Percentiles rank a stretch among this genome's conserved stretches.
Conservation (phyloP, 2,113 vertebrate genomes). For the Neodon shergylaensis region DNA sequence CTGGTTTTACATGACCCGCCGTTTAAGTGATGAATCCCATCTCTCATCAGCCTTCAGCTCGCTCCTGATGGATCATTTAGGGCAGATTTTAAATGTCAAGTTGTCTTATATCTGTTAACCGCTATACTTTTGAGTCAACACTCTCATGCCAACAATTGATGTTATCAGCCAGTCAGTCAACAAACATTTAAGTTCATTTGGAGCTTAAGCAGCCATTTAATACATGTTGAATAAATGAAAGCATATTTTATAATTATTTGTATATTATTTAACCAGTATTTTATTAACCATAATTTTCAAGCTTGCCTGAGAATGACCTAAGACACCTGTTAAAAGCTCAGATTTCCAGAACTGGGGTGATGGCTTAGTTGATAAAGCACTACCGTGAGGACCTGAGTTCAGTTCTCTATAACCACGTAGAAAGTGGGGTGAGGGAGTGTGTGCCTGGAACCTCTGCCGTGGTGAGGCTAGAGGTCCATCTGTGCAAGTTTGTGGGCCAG, state of each 20-base stretch:
- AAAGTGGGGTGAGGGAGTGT: neutral
- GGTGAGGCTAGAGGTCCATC: neutral
- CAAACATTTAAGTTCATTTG: constrained; percentile 8
- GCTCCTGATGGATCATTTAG: neutral
- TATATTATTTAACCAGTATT: constrained; percentile 15
- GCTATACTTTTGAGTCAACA: constrained; percentile 36
- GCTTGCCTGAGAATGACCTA: neutral
- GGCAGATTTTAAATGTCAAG: constrained; percentile 37
- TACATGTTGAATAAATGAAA: neutral
- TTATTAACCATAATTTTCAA: constrained; percentile 35
- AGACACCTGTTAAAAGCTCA: constrained; percentile 3
- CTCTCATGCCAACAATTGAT: neutral
- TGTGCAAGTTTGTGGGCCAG: neutral
- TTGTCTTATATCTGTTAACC: neutral
- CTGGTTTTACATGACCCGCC: neutral
- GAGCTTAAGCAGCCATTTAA: neutral
- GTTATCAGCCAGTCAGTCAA: neutral
- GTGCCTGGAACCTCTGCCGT: too few species aligned
- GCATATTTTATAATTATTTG: neutral
- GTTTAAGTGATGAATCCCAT: neutral
- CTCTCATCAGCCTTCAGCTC: neutral
- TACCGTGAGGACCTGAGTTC: neutral
- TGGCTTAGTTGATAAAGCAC: neutral
- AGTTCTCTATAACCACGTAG: neutral
- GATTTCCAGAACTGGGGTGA: neutral